A percentile compares a stretch with the other conserved stretches of the same genome.
Conservation (phyloP, 2,113 vertebrate species). For the Myotis lucifugus region DNA sequence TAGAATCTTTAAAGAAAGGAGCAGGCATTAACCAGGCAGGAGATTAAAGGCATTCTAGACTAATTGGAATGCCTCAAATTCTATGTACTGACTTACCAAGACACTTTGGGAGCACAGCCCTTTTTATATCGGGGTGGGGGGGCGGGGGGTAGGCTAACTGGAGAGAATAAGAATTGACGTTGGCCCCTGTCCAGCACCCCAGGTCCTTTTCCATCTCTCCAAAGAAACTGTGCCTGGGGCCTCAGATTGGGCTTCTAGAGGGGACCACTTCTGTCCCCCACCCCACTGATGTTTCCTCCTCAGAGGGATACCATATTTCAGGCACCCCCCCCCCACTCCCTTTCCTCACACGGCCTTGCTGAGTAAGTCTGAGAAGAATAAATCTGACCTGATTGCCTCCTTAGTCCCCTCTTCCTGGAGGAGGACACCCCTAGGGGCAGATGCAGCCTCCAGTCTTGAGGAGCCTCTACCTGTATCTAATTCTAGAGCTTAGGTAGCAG, state of each 20-base stretch:
- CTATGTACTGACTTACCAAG: neutral
- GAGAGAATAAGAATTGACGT: neutral
- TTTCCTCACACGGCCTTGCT: neutral
- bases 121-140: neutral
- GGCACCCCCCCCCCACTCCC: neutral
- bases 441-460: neutral
- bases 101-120: neutral
- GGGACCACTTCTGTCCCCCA: neutral
- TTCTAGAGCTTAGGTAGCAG: neutral
- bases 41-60: neutral
- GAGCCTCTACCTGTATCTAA: neutral
- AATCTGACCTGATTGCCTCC: neutral
- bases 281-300: fast-evolving
- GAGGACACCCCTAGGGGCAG: neutral
- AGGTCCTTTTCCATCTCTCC: too few species aligned
- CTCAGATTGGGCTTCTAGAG: too few species aligned
- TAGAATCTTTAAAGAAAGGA: neutral
- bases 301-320: fast-evolving
- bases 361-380: neutral
- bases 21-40: neutral
- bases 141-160: neutral
- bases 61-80: neutral
- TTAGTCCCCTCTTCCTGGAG: neutral
- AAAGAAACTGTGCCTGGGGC: neutral
- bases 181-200: neutral